These are phyloP conservation scores for Nematolebias whitei DNA, from an alignment of 2,113 vertebrate species.

Conservation along the genomic window DNA sequence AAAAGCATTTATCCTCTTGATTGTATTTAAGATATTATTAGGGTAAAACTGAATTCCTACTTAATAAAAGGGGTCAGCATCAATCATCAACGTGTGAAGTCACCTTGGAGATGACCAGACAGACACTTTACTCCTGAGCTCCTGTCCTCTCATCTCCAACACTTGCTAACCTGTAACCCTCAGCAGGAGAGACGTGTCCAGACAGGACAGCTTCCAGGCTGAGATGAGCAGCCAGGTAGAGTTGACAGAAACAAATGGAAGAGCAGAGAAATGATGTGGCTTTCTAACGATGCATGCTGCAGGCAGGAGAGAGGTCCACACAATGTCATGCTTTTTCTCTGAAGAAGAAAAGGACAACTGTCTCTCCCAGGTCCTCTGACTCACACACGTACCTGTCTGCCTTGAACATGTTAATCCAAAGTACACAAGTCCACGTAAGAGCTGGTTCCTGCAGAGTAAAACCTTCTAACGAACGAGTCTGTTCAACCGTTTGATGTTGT, in stretches of 20 bases:
- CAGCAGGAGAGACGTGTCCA: constrained; percentile 44
- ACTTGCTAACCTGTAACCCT: constrained; percentile 67
- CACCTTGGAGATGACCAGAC: constrained; percentile 40
- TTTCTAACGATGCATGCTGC: constrained; percentile 3
- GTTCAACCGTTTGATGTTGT: constrained; percentile 31
- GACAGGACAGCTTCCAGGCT: constrained; percentile 52
- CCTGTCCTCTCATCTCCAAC: constrained; percentile 22
- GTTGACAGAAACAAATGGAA: constrained; percentile 20
- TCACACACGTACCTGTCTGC: constrained; percentile 73
- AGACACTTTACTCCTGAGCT: constrained; percentile 8
- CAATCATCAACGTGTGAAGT: constrained; percentile 43
- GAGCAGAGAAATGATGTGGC: constrained; percentile 7
- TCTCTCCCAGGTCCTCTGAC: not conserved
- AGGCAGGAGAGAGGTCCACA: constrained; percentile 22
- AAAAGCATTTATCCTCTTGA: too few relatives aligned
- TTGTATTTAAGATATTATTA: too few relatives aligned
- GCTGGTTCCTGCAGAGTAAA: constrained; percentile 36
- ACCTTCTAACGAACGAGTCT: constrained; percentile 40
- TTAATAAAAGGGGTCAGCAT: constrained; percentile 12
- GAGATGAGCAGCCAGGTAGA: constrained; percentile 8
- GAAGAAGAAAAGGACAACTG: constrained; percentile 9
- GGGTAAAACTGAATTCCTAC: too few relatives aligned
- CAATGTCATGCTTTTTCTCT: not conserved
- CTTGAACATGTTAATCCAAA: constrained; percentile 63
- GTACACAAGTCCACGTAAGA: constrained; percentile 54